Conservation (phyloP, 2,113 vertebrate genomes). For the Nothocercus julius region DNA sequence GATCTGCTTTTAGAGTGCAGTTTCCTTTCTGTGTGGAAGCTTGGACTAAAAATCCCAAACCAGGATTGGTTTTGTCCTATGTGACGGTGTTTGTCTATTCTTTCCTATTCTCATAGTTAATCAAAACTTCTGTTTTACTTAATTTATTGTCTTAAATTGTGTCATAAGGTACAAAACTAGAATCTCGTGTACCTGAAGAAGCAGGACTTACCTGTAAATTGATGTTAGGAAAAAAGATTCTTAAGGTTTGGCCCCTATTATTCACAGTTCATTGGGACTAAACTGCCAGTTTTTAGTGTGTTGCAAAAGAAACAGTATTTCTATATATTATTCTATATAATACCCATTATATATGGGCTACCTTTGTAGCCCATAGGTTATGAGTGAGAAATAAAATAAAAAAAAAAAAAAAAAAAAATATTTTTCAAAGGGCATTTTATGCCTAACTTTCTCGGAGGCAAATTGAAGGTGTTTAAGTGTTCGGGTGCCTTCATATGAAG, state of each 20-base stretch:
- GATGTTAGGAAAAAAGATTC: background rate
- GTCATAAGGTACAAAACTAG: background rate
- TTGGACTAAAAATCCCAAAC: background rate
- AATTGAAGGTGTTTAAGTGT: slow-evolving; percentile 25
- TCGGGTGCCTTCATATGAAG: slow-evolving; percentile 10
- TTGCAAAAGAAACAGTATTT: background rate
- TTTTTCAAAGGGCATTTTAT: background rate
- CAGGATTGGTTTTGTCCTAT: background rate
- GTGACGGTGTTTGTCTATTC: background rate
- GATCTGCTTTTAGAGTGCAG: background rate
- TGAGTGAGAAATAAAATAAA: too few relatives aligned
- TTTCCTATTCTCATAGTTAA: background rate
- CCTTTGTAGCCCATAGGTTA: background rate
- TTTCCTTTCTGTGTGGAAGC: background rate
- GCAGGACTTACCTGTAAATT: background rate
- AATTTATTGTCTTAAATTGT: background rate
- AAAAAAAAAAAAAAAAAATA: too few relatives aligned
- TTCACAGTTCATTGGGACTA: background rate
- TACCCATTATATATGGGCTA: too few relatives aligned
- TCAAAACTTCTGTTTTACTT: background rate
- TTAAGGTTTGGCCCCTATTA: background rate
- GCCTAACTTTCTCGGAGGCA: background rate
- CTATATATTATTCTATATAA: too few relatives aligned
- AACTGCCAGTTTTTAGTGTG: background rate
- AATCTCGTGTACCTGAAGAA: background rate